Base-by-base conservation (phyloP, 2,797 vertebrate genomes). In the Hozukius guyotensis region DNA sequence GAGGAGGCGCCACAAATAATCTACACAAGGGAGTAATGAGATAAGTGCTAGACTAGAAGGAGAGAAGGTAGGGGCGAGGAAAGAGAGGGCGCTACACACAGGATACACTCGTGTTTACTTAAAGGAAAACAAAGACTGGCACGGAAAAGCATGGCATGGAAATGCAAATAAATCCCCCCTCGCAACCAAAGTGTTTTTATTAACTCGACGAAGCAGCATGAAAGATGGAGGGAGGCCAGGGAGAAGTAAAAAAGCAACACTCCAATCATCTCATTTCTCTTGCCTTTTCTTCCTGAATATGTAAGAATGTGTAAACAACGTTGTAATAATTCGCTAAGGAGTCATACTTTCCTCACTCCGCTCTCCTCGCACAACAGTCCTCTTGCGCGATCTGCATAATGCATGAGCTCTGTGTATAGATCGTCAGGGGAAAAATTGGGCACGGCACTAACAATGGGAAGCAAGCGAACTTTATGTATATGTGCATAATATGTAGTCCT, bases 341-440 rank as follows among this genome's bases (percentile, higher is more conserved):
- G 66, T 79, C 82, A 59, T 80, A 75, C 64, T 88, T 83, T 76
- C 32, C 79, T 70, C 64, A 70, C 53, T 60, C 25, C 25, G 56
- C 56, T 74, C 46, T 27, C 52, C 46, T 63, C 81, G 74, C 46
- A 70, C 38, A 80, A 84, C 59, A 80, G 78, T 75, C 69, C 77
- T 85, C 88, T 92, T 87, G 89, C 75, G 60, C 75, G 73, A 87
- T 85, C 80, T 88, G 80, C 87, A 83, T 90, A 82, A 94, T 93
- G 88, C 89, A 93, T 91, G 87, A 89, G 81, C 64, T 71, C 83
- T 88, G 81, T 71, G 82, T 78, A 75, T 82, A 83, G 86, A 87
- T 84, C 72, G 85, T 92, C 82, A 49, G 27, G 83, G 88, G 89
- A 78, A 67, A 84, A 83, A 59, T 72, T 75, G 74, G 77, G 76